Conservation (phyloP, 2,888 invertebrate species). For the Coronaproctus castanopsis region DNA sequence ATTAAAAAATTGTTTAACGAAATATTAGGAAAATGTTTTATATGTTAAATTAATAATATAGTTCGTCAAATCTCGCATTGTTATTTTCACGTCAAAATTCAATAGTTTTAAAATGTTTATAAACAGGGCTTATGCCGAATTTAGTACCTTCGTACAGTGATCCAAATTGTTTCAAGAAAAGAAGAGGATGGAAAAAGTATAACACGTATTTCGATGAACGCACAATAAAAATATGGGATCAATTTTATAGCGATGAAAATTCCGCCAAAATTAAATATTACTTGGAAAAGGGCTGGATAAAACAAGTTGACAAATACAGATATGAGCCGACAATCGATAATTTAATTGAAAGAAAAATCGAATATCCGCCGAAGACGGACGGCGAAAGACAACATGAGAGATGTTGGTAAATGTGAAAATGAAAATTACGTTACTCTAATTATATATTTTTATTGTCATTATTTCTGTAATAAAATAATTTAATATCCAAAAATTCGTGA, state of each 20-base stretch:
- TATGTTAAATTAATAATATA: too few relatives aligned
- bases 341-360: neutral
- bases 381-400: neutral
- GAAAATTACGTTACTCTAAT: too few relatives aligned
- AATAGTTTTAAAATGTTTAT: neutral
- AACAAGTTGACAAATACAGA: neutral
- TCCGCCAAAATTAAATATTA: slow-evolving; percentile 3
- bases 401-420: neutral
- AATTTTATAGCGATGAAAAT: neutral
- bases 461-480: too few relatives aligned
- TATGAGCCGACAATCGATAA: neutral
- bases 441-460: too few relatives aligned
- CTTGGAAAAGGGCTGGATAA: neutral
- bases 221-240: slow-evolving; percentile 32
- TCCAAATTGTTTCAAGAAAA: slow-evolving; percentile 43
- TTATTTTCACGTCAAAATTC: neutral
- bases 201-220: slow-evolving; percentile 67
- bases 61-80: too few relatives aligned
- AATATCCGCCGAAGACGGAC: neutral
- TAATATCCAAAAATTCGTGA: too few relatives aligned
- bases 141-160: slow-evolving; percentile 40
- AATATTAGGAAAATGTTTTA: too few relatives aligned
- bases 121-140: slow-evolving; percentile 52
- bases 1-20: too few relatives aligned
- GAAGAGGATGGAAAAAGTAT: slow-evolving; percentile 47